These are phyloP conservation scores for Pyrgilauda ruficollis DNA, from an alignment of 2,113 vertebrate genomes.

Conservation along the genomic window DNA sequence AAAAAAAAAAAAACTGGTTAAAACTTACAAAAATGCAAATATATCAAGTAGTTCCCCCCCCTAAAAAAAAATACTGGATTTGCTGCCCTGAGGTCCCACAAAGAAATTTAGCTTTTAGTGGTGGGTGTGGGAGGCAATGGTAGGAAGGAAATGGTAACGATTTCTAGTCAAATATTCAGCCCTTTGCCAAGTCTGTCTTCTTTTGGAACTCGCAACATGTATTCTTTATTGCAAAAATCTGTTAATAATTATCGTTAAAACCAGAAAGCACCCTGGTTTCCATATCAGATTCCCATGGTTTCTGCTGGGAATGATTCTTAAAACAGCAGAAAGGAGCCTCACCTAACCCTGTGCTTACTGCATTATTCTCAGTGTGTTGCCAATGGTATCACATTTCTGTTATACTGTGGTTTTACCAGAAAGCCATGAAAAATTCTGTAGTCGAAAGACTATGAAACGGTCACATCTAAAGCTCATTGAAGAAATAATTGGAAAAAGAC, in stretches of 20 bases:
- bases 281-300: constrained; percentile 6
- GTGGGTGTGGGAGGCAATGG: neutral
- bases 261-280: neutral
- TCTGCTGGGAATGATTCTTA: neutral
- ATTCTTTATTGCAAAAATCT: neutral
- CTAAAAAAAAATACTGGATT: neutral
- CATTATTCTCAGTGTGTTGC: neutral
- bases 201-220: neutral
- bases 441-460: neutral
- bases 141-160: neutral
- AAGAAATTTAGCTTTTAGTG: neutral
- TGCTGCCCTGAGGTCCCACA: neutral
- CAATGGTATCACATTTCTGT: neutral
- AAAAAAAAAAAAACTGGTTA: neutral
- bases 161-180: neutral
- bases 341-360: neutral
- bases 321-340: neutral
- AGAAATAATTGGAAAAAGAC: neutral
- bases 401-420: neutral
- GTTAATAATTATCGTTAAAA: neutral
- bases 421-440: neutral
- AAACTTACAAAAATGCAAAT: neutral
- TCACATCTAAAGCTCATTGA: neutral
- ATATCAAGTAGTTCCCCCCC: neutral
- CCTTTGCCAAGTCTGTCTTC: neutral